Base-by-base conservation (phyloP, 2,888 invertebrate species). In the Scrobipalpa atriplicella region DNA sequence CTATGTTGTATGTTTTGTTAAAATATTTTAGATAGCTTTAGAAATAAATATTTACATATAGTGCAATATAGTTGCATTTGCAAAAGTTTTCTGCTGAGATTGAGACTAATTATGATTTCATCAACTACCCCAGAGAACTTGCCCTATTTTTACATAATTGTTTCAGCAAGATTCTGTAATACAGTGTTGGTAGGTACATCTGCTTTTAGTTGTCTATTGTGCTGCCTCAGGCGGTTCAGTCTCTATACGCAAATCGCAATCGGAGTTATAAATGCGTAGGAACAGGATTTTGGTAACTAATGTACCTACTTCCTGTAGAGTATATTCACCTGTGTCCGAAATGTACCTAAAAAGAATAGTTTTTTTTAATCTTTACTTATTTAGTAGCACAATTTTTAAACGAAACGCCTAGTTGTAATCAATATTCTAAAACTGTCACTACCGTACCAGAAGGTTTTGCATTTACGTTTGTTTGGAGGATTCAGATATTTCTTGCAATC, bases 201-300 rank as follows among this genome's bases (percentile, higher is more conserved):
- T 75, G 69, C 78, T 78, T 38, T 58, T 58, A 84, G 79, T 85
- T 85, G 84, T 83, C 81, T 82, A 80, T 84, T 87, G 84, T 60
- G 64, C 56, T 16, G 56, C 63, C 63, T 63, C 52, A 18, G 63
- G 52, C 63, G 19, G 38, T 36, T 29, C 52, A 38, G 52, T 38
- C 51, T 63, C 52, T 11, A 52, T 63, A 63, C 63, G 56, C 56
- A 29, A 29, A 5, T 19, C 19, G 21, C 5, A 56, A 21, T 21
- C 21, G 21, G 54, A 56, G 19, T 13, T 21, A 29, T 21, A 56
- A 21, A 19, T 13, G 13, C 13, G 54, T 56, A 56, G 29, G 21
- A 13, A 11, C 11, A 52, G 19, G 19, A 5, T 9, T 52, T 47
- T 47, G 47, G n/a, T 47, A 16, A 16, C 16, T 47, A 6, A 13